Evolutionary conservation across 53 echinoderm and acorn worm genomes (phyloP).

Genomic region (Luidia sarsii): DNA sequence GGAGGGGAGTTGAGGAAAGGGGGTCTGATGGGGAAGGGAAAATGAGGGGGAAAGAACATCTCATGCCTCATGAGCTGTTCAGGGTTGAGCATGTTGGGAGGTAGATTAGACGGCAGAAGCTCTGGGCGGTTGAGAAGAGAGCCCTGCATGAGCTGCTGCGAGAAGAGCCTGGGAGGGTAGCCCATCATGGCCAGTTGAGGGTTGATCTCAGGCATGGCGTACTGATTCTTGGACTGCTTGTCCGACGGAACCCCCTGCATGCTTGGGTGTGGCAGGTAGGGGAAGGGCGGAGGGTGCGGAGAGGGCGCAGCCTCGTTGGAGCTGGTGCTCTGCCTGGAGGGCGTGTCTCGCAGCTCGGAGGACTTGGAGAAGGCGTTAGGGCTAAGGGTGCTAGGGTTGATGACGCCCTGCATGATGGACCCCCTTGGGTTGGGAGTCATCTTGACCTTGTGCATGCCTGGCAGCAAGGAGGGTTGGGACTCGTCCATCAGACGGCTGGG

Average conservation of each 20-base stretch:
- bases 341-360: constrained; percentile 35
- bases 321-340: constrained; percentile 45
- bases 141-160: constrained; percentile 40
- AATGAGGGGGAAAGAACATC: constrained; percentile 47
- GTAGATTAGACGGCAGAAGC: constrained; percentile 40
- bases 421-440: constrained; percentile 93
- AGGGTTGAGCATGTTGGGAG: constrained; percentile 32
- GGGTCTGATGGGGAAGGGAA: constrained; percentile 38
- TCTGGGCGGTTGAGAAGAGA: constrained; percentile 60
- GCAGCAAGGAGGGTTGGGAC: background rate
- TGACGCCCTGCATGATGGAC: constrained; percentile 97
- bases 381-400: constrained; percentile 58
- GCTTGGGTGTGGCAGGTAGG: constrained; percentile 36
- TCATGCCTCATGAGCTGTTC: constrained; percentile 36
- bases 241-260: constrained; percentile 27
- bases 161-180: constrained; percentile 37
- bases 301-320: constrained; percentile 37
- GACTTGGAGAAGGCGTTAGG: constrained; percentile 34
- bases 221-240: constrained; percentile 37
- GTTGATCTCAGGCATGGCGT: constrained; percentile 50
- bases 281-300: constrained; percentile 22
- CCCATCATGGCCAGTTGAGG: constrained; percentile 35
- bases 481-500: background rate
- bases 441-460: constrained; percentile 55
- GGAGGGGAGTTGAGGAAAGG: constrained; percentile 33